phyloP scores from a whole-genome alignment of 2,888 invertebrate species.

The Bombyx huttoni region DNA sequence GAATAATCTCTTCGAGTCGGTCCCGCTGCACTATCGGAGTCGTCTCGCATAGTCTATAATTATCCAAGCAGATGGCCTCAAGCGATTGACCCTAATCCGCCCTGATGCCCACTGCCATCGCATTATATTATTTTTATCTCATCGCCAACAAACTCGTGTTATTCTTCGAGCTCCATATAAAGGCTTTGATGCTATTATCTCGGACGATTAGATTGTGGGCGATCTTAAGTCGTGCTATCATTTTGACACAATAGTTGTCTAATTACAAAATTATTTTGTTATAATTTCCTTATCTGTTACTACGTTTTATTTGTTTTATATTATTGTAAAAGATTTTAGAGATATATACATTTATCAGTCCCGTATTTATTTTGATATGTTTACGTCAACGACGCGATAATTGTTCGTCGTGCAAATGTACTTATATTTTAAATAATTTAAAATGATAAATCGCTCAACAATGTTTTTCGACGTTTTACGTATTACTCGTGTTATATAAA shows the following conservation, averaged over 20 bases:
- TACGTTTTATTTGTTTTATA: neutral
- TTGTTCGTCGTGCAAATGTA: neutral
- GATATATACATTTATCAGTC: neutral
- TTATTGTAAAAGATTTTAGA: neutral
- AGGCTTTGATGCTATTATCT: conserved; percentile 13
- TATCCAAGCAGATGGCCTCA: conserved; percentile 66
- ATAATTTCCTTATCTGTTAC: conserved; percentile 5
- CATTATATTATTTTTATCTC: conserved; percentile 58
- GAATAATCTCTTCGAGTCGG: conserved; percentile 59
- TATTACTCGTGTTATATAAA: too few relatives aligned
- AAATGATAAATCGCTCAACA: too few relatives aligned
- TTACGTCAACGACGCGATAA: neutral
- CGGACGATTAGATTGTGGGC: conserved; percentile 10
- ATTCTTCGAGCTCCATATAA: conserved; percentile 18
- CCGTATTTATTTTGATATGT: neutral
- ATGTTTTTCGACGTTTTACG: too few relatives aligned
- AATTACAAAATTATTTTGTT: conserved; percentile 5
- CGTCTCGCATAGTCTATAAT: conserved; percentile 58
- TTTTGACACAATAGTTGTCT: neutral
- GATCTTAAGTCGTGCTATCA: neutral
- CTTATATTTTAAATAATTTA: too few relatives aligned
- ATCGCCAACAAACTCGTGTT: conserved; percentile 32
- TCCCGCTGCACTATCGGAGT: conserved; percentile 46
- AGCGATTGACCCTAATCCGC: conserved; percentile 68
- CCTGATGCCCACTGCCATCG: conserved; percentile 50